phyloP scores from a whole-genome alignment of 2,113 vertebrate genomes.

The Mustela nigripes region DNA sequence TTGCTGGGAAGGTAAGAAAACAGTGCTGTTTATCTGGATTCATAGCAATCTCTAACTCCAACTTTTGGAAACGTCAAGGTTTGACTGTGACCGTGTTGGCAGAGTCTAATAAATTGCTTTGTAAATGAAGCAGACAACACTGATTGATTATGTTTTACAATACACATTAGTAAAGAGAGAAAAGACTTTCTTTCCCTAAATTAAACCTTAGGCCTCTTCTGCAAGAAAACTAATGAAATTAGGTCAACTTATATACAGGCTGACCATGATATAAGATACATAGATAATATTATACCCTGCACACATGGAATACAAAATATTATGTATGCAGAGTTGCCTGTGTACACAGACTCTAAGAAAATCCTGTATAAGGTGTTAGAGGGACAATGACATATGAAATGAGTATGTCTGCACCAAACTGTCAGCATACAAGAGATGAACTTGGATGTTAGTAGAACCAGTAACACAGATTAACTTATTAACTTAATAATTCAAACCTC shows the following conservation, averaged over 20 bases:
- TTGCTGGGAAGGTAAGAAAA: slow-evolving; percentile 82
- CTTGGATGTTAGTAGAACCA: neutral
- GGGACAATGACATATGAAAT: neutral
- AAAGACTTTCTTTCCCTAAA: slow-evolving; percentile 5
- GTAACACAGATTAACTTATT: neutral
- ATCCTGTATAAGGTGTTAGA: neutral
- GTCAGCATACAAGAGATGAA: neutral
- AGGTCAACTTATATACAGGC: neutral
- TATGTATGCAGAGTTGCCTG: neutral
- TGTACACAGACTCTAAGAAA: neutral
- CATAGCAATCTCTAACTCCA: slow-evolving; percentile 72
- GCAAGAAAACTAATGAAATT: slow-evolving; percentile 39
- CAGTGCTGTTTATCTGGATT: slow-evolving; percentile 78
- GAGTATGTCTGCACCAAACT: neutral
- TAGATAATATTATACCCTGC: neutral
- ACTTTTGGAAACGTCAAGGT: slow-evolving; percentile 74
- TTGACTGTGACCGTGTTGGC: slow-evolving; percentile 71
- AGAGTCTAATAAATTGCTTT: slow-evolving; percentile 81
- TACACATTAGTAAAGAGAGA: slow-evolving; percentile 33
- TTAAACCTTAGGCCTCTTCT: slow-evolving; percentile 59
- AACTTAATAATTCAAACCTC: neutral
- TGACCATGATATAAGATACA: neutral
- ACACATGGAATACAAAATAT: neutral
- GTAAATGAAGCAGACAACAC: slow-evolving; percentile 75
- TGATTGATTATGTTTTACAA: slow-evolving; percentile 77